These are phyloP conservation scores for Potorous gilbertii DNA, from an alignment of 2,797 vertebrate species.

Conservation along the genomic window DNA sequence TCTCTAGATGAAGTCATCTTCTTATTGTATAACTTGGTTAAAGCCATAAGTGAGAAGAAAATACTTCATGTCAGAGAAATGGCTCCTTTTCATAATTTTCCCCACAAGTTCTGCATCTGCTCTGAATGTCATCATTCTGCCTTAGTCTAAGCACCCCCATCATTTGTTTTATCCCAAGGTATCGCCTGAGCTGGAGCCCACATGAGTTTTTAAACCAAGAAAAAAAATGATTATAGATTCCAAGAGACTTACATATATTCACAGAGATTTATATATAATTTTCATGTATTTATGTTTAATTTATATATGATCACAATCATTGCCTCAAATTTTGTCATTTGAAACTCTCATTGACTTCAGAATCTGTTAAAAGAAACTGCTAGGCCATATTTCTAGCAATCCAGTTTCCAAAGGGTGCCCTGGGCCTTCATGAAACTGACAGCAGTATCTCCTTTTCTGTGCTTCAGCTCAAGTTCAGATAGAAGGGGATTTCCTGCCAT, in stretches of 20 bases:
- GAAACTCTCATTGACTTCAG: background rate
- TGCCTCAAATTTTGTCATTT: background rate
- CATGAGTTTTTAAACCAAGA: background rate
- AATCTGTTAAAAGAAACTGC: background rate
- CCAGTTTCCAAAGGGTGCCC: background rate
- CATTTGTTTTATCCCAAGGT: background rate
- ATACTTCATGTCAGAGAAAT: background rate
- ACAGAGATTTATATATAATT: background rate
- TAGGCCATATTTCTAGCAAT: background rate
- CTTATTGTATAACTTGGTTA: constrained; percentile 19
- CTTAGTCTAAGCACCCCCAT: background rate
- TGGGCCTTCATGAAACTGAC: background rate
- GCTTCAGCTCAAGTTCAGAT: constrained; percentile 98
- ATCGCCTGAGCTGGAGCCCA: background rate
- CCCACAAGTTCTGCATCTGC: background rate
- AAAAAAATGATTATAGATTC: background rate
- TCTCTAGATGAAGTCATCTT: background rate
- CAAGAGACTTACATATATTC: background rate
- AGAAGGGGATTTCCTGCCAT: constrained; percentile 97
- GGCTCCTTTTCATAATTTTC: background rate
- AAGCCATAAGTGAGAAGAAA: background rate
- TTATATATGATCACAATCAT: background rate
- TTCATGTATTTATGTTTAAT: background rate
- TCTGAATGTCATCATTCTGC: background rate
- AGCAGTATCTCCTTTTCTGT: constrained; percentile 18